Evolutionary conservation across 2,888 invertebrate species (phyloP).

Genomic region (Autographa gamma): DNA sequence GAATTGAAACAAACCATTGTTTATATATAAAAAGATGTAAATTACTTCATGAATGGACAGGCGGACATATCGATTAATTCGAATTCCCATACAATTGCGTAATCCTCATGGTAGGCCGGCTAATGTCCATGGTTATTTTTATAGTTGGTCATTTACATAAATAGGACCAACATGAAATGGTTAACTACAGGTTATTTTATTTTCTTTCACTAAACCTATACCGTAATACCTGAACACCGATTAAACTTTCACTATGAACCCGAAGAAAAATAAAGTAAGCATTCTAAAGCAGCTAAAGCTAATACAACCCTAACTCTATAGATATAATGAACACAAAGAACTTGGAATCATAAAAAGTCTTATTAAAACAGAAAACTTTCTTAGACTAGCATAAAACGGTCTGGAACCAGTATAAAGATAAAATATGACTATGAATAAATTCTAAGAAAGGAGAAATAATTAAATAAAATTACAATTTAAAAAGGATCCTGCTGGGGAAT

Average conservation of each 20-base stretch:
- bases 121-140: not conserved
- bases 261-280: slow-evolving; percentile 24
- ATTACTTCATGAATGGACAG: slow-evolving; percentile 15
- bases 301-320: slow-evolving; percentile 24
- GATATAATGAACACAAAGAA: slow-evolving; percentile 18
- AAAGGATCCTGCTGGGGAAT: not conserved
- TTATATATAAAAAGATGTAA: slow-evolving; percentile 13
- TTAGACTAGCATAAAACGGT: slow-evolving; percentile 6
- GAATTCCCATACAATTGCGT: slow-evolving; percentile 7
- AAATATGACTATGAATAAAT: not conserved
- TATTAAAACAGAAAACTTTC: slow-evolving; percentile 18
- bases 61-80: slow-evolving; percentile 11
- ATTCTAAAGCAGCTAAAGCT: slow-evolving; percentile 22
- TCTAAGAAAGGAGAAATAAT: not conserved
- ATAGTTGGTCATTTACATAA: not conserved
- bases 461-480: not conserved
- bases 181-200: too few relatives aligned
- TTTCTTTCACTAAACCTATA: not conserved
- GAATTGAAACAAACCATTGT: slow-evolving; percentile 17
- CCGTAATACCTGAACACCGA: not conserved
- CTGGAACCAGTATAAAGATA: slow-evolving; percentile 1
- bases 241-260: slow-evolving; percentile 15
- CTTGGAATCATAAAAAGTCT: slow-evolving; percentile 21
- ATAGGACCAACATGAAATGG: not conserved
- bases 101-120: not conserved